Evolutionary conservation across 1,140 invertebrate genomes (phyloP), one percentile per base, ranked within the genome.

Genomic region (Lepidurus couesii): DNA sequence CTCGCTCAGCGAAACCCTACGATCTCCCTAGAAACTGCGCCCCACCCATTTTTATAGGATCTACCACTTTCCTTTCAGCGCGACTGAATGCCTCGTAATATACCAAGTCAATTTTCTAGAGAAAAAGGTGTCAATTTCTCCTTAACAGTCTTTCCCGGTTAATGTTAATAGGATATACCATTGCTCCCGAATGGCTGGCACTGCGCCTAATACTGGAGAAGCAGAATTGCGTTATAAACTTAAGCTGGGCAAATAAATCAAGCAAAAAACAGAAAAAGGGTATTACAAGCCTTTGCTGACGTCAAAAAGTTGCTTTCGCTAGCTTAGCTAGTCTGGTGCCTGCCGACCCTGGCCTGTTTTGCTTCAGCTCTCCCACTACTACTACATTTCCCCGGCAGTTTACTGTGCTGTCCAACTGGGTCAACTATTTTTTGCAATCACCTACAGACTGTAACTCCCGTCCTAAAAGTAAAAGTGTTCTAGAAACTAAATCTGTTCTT

Each of bases 281-380:
- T 42, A 24, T 42, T 13, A 34, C 34, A 65, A 65, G 16, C 53
- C 6, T 21, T 9, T 13, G 53, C 6, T 65, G 53, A 65, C 53
- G 53, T 65, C 53, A 65, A 65, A 65, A 65, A 65, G 21, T 65
- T 65, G 53, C 53, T 65, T 65, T 65, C 53, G 21, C 53, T 65
- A 7, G 13, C 13, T 65, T 65, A 65, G 42, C 76, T 77, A 77
- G 76, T 65, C n/a, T 34, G 65, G 42, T 47, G 47, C 75, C 16
- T 44, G 75, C 42, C 65, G 76, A 77, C 76, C 76, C 44, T 77
- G 76, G 76, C 76, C 76, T n/a, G 76, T 76, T 76, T 76, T 76
- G 21, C 75, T 45, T 42, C 42, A 45, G n/a, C 44, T n/a, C 16
- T 65, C 53, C 45, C 45, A 47, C 45, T 65, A 65, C 53, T 65